Percentiles rank a stretch among this genome's conserved stretches.
phyloP scores from a whole-genome alignment of 2,888 invertebrate genomes.

The Tiphia femorata region DNA sequence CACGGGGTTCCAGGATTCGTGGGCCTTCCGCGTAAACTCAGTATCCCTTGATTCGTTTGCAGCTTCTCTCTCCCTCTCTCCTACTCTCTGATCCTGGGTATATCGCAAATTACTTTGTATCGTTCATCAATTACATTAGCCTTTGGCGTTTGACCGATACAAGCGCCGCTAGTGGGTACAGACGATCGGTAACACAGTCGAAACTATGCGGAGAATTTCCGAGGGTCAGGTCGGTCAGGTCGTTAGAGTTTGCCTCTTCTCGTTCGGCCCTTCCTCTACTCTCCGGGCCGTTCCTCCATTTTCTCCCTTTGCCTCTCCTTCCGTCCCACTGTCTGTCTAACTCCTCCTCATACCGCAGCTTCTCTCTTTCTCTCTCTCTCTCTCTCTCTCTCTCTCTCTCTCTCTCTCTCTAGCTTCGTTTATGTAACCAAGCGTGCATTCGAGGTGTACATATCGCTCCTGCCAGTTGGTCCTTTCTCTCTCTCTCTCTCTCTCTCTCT shows the following conservation, averaged over 20 bases:
- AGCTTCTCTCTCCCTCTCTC: too few relatives aligned
- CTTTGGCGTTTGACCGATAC: slow-evolving; percentile 27
- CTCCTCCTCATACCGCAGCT: neutral
- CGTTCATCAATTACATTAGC: slow-evolving; percentile 33
- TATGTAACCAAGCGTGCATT: too few relatives aligned
- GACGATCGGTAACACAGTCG: slow-evolving; percentile 31
- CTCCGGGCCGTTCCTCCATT: too few relatives aligned
- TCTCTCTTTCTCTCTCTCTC: neutral
- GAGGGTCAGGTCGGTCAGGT: slow-evolving; percentile 35
- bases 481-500: neutral
- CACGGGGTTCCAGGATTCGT: too few relatives aligned
- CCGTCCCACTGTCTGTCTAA: neutral
- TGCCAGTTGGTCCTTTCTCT: neutral
- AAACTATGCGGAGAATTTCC: slow-evolving; percentile 52
- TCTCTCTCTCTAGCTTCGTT: neutral
- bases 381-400: neutral
- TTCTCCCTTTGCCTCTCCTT: too few relatives aligned
- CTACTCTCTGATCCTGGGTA: too few relatives aligned
- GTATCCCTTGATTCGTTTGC: too few relatives aligned
- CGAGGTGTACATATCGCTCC: neutral
- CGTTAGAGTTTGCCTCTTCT: slow-evolving; percentile 41
- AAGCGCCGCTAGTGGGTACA: neutral
- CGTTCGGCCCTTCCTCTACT: too few relatives aligned
- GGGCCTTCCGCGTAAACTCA: too few relatives aligned
- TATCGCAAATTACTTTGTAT: slow-evolving; percentile 32